These are phyloP conservation scores for Pecten maximus DNA, from an alignment of 2,888 invertebrate genomes.

Conservation along the genomic window DNA sequence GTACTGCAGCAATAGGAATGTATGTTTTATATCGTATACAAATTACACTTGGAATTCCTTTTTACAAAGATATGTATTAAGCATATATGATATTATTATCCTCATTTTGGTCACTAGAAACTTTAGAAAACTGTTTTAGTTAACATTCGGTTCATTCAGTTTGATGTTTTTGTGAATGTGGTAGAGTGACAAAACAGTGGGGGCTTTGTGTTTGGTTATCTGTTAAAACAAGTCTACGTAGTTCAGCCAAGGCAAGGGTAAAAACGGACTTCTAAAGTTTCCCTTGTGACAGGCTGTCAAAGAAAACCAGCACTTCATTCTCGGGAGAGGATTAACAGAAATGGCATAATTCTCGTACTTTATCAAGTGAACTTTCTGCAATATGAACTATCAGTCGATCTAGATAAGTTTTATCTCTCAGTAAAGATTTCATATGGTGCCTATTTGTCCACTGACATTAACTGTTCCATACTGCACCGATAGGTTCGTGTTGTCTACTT, in stretches of 20 bases:
- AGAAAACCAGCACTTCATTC: neutral
- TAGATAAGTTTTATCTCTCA: too few relatives aligned
- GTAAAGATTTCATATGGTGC: too few relatives aligned
- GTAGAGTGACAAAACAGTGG: neutral
- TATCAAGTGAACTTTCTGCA: too few relatives aligned
- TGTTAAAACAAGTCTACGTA: neutral
- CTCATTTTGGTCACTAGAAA: too few relatives aligned
- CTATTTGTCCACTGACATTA: neutral
- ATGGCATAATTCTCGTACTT: neutral
- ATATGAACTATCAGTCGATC: neutral
- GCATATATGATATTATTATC: too few relatives aligned
- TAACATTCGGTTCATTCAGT: neutral
- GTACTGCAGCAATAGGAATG: too few relatives aligned
- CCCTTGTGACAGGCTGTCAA: neutral
- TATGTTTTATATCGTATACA: too few relatives aligned
- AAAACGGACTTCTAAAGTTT: neutral
- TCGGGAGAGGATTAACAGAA: neutral
- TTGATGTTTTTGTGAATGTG: neutral
- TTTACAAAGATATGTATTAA: too few relatives aligned
- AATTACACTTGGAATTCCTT: too few relatives aligned
- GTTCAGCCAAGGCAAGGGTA: neutral
- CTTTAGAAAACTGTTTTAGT: too few relatives aligned
- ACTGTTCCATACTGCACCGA: neutral
- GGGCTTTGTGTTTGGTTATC: neutral
- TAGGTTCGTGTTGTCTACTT: too few relatives aligned